Evolutionary conservation across 2,113 vertebrate species (phyloP).

Genomic region (Vicugna pacos): DNA sequence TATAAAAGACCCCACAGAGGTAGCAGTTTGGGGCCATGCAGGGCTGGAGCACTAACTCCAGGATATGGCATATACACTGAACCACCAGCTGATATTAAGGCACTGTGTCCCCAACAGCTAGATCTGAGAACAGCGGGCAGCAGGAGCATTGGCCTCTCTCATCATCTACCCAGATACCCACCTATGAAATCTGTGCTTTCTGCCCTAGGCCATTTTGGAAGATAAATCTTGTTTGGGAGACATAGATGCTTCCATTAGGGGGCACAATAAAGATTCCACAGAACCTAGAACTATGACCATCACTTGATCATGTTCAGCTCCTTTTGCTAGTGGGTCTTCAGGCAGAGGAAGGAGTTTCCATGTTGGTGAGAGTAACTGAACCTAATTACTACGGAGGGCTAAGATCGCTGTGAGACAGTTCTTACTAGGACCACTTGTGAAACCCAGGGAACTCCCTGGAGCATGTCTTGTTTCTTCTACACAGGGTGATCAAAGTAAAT

Average conservation of each 20-base stretch:
- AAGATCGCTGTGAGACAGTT: neutral
- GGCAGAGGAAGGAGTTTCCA: neutral
- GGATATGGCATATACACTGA: neutral
- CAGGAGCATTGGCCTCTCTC: neutral
- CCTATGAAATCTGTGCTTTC: neutral
- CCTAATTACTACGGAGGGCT: neutral
- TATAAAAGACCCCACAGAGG: neutral
- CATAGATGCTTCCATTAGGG: neutral
- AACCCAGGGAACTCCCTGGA: neutral
- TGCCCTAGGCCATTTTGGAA: neutral
- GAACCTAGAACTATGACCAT: neutral
- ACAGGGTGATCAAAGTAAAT: neutral
- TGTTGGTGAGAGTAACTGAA: neutral
- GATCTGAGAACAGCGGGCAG: neutral
- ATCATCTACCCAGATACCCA: neutral
- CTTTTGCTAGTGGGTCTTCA: neutral
- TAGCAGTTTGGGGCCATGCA: neutral
- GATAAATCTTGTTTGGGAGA: neutral
- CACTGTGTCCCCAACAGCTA: neutral
- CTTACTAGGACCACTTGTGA: neutral
- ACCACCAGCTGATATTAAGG: neutral
- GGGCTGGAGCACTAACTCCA: neutral
- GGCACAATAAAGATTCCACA: neutral
- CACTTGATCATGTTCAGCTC: neutral
- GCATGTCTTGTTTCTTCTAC: neutral